Evolutionary conservation across 2,888 invertebrate genomes (phyloP).

Genomic region (Molorchus minor): DNA sequence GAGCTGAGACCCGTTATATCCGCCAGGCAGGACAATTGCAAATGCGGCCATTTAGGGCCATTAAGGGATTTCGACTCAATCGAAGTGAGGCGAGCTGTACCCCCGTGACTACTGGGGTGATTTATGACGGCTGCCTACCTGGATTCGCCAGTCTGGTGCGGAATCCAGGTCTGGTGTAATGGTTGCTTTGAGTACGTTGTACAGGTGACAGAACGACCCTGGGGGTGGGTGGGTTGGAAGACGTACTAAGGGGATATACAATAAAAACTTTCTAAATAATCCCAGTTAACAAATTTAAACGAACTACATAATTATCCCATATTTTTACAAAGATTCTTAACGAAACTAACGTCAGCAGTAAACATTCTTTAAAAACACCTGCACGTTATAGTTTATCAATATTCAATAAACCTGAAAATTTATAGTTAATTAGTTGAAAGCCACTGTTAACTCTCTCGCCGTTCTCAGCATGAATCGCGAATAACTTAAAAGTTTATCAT

Average conservation of each 20-base stretch:
- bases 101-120: constrained; percentile 55
- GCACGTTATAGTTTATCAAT: not conserved
- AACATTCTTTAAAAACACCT: not conserved
- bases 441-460: not conserved
- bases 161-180: not conserved
- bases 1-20: constrained; percentile 37
- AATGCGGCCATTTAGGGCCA: constrained; percentile 61
- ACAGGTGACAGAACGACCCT: not conserved
- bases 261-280: not conserved
- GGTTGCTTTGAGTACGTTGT: not conserved
- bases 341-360: not conserved
- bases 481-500: not conserved
- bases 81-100: constrained; percentile 57
- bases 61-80: constrained; percentile 62
- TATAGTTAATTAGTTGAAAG: not conserved
- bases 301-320: not conserved
- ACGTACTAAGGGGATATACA: not conserved
- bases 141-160: constrained; percentile 17
- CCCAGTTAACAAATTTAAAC: not conserved
- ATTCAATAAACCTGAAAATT: not conserved
- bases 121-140: constrained; percentile 48
- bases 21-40: constrained; percentile 55
- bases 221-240: not conserved
- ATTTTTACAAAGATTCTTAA: not conserved
- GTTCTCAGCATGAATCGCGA: not conserved